Base-by-base conservation (phyloP, 2,797 vertebrate species). In the Sebastes matsubarae region DNA sequence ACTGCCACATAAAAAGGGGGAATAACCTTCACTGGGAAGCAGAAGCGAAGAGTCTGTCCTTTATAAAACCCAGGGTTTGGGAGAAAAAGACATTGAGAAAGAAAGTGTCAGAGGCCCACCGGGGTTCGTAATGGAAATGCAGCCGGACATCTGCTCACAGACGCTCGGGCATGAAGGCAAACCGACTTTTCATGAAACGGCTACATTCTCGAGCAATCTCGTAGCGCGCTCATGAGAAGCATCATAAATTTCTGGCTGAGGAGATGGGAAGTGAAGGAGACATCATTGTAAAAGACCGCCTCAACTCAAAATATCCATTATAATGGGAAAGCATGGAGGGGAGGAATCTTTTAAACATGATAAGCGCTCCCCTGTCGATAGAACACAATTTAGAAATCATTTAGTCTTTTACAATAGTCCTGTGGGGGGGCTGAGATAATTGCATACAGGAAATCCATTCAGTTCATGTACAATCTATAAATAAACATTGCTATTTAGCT, bases 311-410 rank as follows among this genome's bases (percentile, higher is more conserved):
- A 81, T 86, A 89, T 77, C 66, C 71, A 92, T 91, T 89, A 84
- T 73, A 88, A 79, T 82, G 32, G 64, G 46, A 46, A 58, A 63
- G 50, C 8, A 11, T 68, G 42, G 68, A 74, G 75, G 50, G 55
- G 16, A 77, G 32, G 68, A 72, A 60, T 88, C 36, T 82, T 88
- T 90, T 91, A 65, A 87, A 79, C 69, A 70, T 87, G 85, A 93
- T 90, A 80, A 94, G 92, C 84, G 80, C 63, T 69, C 68, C 77
- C 75, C 75, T 86, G 80, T 88, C 34, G 32, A 59, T 67, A 52
- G 64, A 89, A 83, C 73, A 83, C 89, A 83, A 89, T 92, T 85
- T 88, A 83, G 75, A 90, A 90, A 89, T 90, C 64, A 89, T 89
- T 92, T 83, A 83, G 82, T 68, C 36, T 76, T 75, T 85, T 70